Base-by-base conservation (phyloP, 2,888 invertebrate genomes). In the Drosophila parthenogenetica region DNA sequence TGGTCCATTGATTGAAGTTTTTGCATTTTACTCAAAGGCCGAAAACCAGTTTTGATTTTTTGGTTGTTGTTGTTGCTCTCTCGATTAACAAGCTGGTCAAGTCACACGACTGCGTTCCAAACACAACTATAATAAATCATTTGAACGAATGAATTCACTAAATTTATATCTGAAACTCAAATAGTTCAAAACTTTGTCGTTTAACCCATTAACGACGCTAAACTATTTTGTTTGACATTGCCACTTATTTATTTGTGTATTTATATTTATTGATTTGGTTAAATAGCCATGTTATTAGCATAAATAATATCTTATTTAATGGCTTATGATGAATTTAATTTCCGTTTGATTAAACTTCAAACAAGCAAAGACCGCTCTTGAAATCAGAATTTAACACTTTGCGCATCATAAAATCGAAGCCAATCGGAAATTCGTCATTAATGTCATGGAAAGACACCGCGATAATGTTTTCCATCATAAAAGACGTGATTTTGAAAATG, bases 71-170 rank as follows among this genome's bases (percentile, higher is more conserved):
- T 22, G 22, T 22, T 22, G 22, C 22, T 22, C 5, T 22, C 22
- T 22, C 57, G 64, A 35, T 22, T 70, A 67, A 70, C 74, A 48
- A 68, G 71, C 66, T 58, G 25, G 60, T 57, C 83, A 37, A 75
- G 62, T 67, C 71, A 50, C 71, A 49, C 57, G 62, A 61, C 63
- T 55, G 51, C 39, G 29, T 50, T 22, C 51, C 58, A 60, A 46
- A 58, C 58, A 48, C 19, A 29, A 62, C 42, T 46, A 64, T 59
- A 60, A 80, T 81, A 76, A 80, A 81, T 83, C 80, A 81, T 46
- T 59, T 62, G 45, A 63, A 72, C 66, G 71, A 61, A 69, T 69
- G 63, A 66, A 40, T 45, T 49, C 32, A 62, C 25, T 32, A 45
- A 29, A 62, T 45, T 49, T 61, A 55, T 61, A 58, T 40, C 55